These are phyloP conservation scores for Tillus elongatus DNA, from an alignment of 2,888 invertebrate genomes.

Conservation along the genomic window DNA sequence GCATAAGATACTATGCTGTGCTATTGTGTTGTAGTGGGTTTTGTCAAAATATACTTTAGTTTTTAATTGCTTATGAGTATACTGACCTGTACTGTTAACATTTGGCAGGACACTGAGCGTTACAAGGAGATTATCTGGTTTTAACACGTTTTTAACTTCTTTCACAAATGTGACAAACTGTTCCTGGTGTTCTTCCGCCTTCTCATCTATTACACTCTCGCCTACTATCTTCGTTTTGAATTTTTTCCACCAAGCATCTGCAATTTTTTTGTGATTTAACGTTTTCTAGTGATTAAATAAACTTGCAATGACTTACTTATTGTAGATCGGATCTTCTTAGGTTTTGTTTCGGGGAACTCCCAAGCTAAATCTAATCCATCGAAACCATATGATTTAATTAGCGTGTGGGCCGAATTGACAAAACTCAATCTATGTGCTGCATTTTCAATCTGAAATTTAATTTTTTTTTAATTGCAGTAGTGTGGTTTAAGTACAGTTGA, in stretches of 20 bases:
- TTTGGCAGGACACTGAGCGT: conserved; percentile 62
- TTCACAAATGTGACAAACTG: conserved; percentile 68
- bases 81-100: conserved; percentile 59
- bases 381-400: conserved; percentile 72
- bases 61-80: no score
- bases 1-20: no score
- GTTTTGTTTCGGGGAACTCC: conserved; percentile 73
- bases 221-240: conserved; percentile 52
- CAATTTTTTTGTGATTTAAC: no score
- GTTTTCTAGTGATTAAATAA: no score
- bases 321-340: conserved; percentile 63
- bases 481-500: no score
- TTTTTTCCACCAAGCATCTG: background rate
- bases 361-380: conserved; percentile 82
- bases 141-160: conserved; percentile 62
- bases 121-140: conserved; percentile 53
- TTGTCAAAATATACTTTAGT: no score
- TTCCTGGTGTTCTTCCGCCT: conserved; percentile 67
- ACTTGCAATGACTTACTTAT: conserved; percentile 21
- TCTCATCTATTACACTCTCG: conserved; percentile 63
- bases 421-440: conserved; percentile 64
- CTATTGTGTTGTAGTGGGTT: no score
- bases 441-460: conserved; percentile 60
- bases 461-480: conserved; percentile 1
- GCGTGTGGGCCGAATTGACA: conserved; percentile 63